Evolutionary conservation across 2,888 invertebrate genomes (phyloP).

Genomic region (Rotaria sp.): DNA sequence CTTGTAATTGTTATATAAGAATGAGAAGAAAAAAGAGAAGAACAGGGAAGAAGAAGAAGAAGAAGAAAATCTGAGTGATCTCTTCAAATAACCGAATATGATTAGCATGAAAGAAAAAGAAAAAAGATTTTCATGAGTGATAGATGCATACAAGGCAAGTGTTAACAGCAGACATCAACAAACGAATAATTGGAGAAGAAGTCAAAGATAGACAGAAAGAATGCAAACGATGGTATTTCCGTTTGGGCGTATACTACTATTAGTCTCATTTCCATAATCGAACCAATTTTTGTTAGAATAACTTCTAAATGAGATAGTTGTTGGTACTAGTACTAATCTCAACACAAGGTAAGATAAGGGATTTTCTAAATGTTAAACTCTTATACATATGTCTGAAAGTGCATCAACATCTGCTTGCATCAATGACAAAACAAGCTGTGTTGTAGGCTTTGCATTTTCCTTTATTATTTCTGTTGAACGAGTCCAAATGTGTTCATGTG

Average conservation of each 20-base stretch:
- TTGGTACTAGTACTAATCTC: background rate
- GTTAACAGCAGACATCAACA: conserved; percentile 12
- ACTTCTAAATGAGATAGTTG: background rate
- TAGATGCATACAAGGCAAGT: conserved; percentile 7
- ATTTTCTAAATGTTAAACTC: too few species aligned
- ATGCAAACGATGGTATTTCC: conserved; percentile 2
- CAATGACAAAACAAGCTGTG: background rate
- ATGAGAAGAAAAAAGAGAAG: background rate
- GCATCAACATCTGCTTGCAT: background rate
- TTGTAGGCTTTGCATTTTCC: background rate
- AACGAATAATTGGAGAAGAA: background rate
- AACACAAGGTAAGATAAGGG: background rate
- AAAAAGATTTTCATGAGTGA: background rate
- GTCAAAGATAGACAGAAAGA: background rate
- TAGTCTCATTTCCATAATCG: background rate
- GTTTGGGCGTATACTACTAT: background rate
- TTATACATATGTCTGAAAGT: background rate
- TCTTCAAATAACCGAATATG: background rate
- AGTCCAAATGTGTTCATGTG: background rate
- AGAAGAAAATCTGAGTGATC: background rate
- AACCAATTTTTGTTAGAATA: background rate
- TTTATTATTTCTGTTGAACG: background rate
- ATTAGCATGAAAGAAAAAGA: background rate
- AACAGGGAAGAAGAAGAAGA: background rate
- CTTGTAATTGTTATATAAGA: background rate